These are phyloP conservation scores for Caloenas nicobarica DNA, from an alignment of 2,113 vertebrate species.

Conservation along the genomic window DNA sequence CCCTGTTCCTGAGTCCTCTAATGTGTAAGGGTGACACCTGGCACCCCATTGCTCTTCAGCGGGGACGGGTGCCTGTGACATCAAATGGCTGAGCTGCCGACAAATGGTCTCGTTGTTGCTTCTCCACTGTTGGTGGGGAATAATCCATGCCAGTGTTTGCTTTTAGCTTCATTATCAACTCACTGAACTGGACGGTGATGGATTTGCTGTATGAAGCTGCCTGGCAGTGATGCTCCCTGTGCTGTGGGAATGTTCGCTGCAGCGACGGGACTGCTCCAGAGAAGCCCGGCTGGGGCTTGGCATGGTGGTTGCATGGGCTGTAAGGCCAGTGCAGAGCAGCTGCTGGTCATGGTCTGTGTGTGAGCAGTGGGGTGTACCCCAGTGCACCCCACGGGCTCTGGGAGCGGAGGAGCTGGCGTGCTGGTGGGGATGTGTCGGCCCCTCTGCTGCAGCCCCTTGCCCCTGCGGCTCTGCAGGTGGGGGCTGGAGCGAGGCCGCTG, in stretches of 20 bases:
- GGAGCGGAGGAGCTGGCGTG: background rate
- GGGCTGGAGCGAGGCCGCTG: background rate
- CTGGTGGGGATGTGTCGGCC: no score
- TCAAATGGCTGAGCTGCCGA: background rate
- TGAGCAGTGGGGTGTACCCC: accelerated
- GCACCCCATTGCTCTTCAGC: background rate
- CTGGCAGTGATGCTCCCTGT: background rate
- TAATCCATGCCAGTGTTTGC: background rate
- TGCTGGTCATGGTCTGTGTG: background rate
- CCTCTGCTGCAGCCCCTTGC: background rate
- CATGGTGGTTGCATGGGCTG: accelerated
- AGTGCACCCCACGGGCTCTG: background rate
- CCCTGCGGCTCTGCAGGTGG: background rate
- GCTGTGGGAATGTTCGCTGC: background rate
- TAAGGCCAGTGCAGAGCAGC: background rate
- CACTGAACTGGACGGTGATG: accelerated
- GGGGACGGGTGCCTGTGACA: background rate
- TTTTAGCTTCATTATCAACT: background rate
- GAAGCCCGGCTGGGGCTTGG: background rate
- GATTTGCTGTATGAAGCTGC: background rate
- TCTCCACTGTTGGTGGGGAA: background rate
- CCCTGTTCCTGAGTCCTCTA: background rate
- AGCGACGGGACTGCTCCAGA: accelerated
- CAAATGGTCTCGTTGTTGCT: background rate
- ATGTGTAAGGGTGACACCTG: background rate